Conservation (phyloP, 2,888 invertebrate species). For the Uloborus plumipes region DNA sequence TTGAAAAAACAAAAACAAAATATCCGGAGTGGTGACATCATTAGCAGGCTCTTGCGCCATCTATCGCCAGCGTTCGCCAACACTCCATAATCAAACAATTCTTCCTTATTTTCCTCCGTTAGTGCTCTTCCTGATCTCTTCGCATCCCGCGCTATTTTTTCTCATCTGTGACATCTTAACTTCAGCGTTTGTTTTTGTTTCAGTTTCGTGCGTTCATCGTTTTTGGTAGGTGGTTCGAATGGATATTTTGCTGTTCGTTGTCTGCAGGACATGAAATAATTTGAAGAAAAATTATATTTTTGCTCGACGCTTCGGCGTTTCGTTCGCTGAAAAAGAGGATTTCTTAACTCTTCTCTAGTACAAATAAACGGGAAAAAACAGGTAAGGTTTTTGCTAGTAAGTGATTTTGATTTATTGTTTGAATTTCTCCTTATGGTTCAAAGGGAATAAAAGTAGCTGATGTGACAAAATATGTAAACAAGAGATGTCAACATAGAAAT, state of each 20-base stretch:
- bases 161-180: conserved; percentile 23
- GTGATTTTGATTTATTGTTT: too few relatives aligned
- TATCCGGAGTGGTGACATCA: conserved; percentile 22
- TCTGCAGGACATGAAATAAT: background rate
- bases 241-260: background rate
- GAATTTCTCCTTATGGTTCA: too few relatives aligned
- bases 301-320: background rate
- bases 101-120: conserved; percentile 26
- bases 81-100: conserved; percentile 29
- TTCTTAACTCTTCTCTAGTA: background rate
- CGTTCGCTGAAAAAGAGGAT: background rate
- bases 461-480: background rate
- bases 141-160: background rate
- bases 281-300: background rate
- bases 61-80: conserved; percentile 39
- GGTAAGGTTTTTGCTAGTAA: too few relatives aligned
- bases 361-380: conserved; percentile 3
- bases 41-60: conserved; percentile 18
- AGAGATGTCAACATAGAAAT: background rate
- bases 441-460: background rate
- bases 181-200: conserved; percentile 2
- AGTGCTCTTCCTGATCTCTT: conserved; percentile 30
- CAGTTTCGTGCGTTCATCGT: conserved; percentile 5
- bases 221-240: background rate
- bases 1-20: conserved; percentile 4